Evolutionary conservation across 2,797 vertebrate genomes (phyloP).

Genomic region (Lepus oiostolus): DNA sequence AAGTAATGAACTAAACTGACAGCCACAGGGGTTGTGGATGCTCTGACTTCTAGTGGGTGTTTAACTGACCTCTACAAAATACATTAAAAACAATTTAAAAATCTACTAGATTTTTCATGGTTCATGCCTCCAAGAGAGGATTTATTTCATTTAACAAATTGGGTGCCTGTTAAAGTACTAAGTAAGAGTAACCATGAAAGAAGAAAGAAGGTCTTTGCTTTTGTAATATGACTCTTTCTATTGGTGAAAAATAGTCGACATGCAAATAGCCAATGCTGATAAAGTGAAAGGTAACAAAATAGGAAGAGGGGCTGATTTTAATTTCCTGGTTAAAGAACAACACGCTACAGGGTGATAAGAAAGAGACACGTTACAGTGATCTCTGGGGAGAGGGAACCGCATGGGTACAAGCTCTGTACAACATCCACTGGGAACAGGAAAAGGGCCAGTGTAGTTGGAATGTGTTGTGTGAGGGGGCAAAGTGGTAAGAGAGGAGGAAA

Average conservation of each 20-base stretch:
- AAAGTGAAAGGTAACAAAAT: not conserved
- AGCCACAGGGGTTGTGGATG: not conserved
- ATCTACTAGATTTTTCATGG: not conserved
- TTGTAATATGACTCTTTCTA: not conserved
- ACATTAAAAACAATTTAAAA: not conserved
- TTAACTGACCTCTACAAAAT: constrained; percentile 19
- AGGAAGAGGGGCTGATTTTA: constrained; percentile 25
- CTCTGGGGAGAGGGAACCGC: not conserved
- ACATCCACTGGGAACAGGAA: not conserved
- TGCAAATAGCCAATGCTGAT: not conserved
- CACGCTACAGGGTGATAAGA: not conserved
- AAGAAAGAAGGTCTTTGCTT: constrained; percentile 10
- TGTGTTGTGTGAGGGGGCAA: not conserved
- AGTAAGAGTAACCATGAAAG: not conserved
- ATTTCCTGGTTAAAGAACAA: not conserved
- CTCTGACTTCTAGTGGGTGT: not conserved
- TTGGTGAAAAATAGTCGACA: not conserved
- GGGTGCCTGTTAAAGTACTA: not conserved
- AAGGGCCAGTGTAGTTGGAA: not conserved
- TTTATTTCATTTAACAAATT: constrained; percentile 46
- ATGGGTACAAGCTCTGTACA: not conserved
- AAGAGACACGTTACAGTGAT: not conserved
- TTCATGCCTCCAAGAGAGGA: not conserved
- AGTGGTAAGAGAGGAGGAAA: not conserved
- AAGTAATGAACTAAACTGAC: not conserved